Evolutionary conservation across 2,113 vertebrate genomes (phyloP), one percentile per base, ranked within the genome.

Genomic region (Phaethornis superciliosus): DNA sequence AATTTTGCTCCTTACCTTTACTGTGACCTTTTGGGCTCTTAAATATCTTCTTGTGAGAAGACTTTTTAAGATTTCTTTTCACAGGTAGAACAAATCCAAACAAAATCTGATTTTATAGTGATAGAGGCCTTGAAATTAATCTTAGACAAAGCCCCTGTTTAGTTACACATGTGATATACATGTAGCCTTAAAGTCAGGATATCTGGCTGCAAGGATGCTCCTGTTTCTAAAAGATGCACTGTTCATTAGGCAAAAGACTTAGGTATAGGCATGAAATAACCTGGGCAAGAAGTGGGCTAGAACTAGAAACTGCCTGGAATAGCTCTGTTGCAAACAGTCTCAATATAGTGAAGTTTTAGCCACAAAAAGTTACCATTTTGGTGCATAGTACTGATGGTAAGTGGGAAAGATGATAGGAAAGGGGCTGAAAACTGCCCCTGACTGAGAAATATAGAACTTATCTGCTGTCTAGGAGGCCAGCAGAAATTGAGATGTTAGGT

Each of bases 371-470:
- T 13, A 17, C 49, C 15, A 11, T 47, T 79, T 69, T 30, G 3
- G 15, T 51, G 18, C 4, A 7, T 0, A 0, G n/a, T 47, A 32
- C 23, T 3, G 0, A 21, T 5, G 16, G 23, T 30, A 56, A 71
- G 24, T 62, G 32, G n/a, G 17, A 35, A 9, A 12, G 27, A 14
- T 9, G 15, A 37, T 1, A 40, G 16, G n/a, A 69, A 47, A 51
- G 26, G 49, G 8, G 18, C 37, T 7, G 26, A 72, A 17, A 55
- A 11, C n/a, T 59, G 32, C 9, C 12, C 70, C 42, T 58, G n/a
- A 15, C 24, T 28, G 46, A 23, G 26, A 5, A 62, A 18, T 28
- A 22, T 51, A 86, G 21, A 42, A 37, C 7, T 85, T 67, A n/a
- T 52, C 10, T 64, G 67, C 44, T 59, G 4, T 52, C 14, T 20